phyloP scores from a whole-genome alignment of 2,888 invertebrate genomes.

The Scaptomyza flava region DNA sequence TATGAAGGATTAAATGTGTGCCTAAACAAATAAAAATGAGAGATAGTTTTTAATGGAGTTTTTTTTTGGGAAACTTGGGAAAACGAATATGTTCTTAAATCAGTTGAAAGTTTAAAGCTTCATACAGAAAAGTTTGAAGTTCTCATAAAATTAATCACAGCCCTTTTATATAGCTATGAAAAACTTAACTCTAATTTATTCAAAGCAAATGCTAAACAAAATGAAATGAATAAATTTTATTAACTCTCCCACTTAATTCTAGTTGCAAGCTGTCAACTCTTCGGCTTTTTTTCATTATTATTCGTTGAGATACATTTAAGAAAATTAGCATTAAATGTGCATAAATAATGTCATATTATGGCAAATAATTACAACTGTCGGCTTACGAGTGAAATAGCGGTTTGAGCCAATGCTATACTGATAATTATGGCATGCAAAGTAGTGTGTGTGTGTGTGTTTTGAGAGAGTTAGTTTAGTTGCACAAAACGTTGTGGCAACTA shows the following conservation, averaged over 20 bases:
- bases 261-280: conserved; percentile 50
- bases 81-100: no score
- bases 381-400: conserved; percentile 41
- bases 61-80: no score
- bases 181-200: conserved; percentile 47
- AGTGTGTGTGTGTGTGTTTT: conserved; percentile 34
- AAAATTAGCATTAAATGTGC: conserved; percentile 68
- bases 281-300: conserved; percentile 2
- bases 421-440: conserved; percentile 60
- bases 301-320: conserved; percentile 1
- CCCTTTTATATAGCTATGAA: no score
- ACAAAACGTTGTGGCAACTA: conserved; percentile 53
- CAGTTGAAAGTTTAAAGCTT: no score
- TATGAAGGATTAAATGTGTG: no score
- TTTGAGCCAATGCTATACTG: conserved; percentile 38
- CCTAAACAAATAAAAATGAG: no score
- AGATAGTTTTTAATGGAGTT: no score
- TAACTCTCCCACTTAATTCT: conserved; percentile 19
- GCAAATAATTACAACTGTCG: conserved; percentile 76
- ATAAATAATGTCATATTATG: conserved; percentile 74
- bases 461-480: conserved; percentile 39
- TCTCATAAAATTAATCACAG: no score
- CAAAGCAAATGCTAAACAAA: conserved; percentile 20
- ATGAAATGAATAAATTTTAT: conserved; percentile 40
- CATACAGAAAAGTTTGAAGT: no score